A percentile compares a stretch with the other conserved stretches of the same genome.
phyloP scores from a whole-genome alignment of 2,888 invertebrate genomes.

The Graphium colonna region DNA sequence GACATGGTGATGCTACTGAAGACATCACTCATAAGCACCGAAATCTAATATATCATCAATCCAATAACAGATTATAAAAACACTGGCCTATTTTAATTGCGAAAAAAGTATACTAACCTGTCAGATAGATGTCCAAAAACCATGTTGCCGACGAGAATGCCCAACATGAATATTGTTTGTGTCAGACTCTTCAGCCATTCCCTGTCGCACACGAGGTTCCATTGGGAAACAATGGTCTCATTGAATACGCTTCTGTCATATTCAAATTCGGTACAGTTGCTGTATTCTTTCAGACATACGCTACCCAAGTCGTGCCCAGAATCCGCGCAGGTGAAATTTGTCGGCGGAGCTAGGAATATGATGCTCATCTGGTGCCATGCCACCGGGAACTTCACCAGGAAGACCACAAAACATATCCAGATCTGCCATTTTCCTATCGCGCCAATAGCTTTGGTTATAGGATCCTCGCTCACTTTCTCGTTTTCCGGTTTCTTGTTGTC shows the following conservation, averaged over 20 bases:
- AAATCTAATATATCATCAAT: no score
- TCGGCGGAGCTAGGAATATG: conserved; percentile 87
- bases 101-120: conserved; percentile 82
- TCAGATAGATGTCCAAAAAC: conserved; percentile 88
- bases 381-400: conserved; percentile 87
- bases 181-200: conserved; percentile 85
- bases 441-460: conserved; percentile 85
- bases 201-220: conserved; percentile 86
- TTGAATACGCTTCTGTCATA: conserved; percentile 84
- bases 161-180: conserved; percentile 88
- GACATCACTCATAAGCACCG: no score
- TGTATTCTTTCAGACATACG: conserved; percentile 55
- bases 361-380: conserved; percentile 91
- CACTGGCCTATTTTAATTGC: no score
- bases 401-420: conserved; percentile 83
- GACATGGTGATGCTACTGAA: no score
- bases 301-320: conserved; percentile 58
- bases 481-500: conserved; percentile 51
- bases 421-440: conserved; percentile 88
- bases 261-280: conserved; percentile 76
- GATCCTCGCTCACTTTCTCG: conserved; percentile 70
- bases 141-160: conserved; percentile 87
- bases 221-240: conserved; percentile 87
- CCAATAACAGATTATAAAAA: no score
- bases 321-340: conserved; percentile 74